Base-by-base conservation (phyloP, 2,797 vertebrate genomes). In the Pachyuromys duprasi region DNA sequence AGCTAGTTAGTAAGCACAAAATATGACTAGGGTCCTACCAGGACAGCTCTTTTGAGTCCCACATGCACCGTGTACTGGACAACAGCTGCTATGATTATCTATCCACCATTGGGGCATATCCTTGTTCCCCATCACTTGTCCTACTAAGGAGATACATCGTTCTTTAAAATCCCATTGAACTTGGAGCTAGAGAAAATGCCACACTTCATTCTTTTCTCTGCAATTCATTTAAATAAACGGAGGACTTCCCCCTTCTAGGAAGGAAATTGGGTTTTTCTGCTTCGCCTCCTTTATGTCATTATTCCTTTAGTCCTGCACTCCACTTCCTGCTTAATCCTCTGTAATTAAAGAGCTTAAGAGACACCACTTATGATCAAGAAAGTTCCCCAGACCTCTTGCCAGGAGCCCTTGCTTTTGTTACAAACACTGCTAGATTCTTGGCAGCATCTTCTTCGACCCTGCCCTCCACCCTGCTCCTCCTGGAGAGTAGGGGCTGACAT, bases 211-310 rank as follows among this genome's bases (percentile, higher is more conserved):
- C 63, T 94, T 89, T 81, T 57, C 80, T 94, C 94, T 89, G 86
- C 42, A 87, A 94, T 96, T 96, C 93, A 97, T 97, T 98, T 98
- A 97, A 97, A 97, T 97, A 97, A 96, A 97, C 26, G 86, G 82
- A 93, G 91, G 26, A 70, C 91, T 94, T 72, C 93, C 63, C 33
- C 17, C 67, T 96, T 67, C 90, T 95, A 83, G 95, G 94, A 95
- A 97, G 95, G 90, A 97, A 98, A 98, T 74, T 70, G 67, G 45
- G 81, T 86, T 97, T 98, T 98, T 98, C 97, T 96, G 97, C 97
- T 95, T 98, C 95, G 62, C 75, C 96, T 98, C 97, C 91, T 95
- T 17, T 53, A 20, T 95, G 90, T 82, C 96, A 94, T 97, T 98
- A 97, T 90, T 96, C 96, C 93, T 97, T 97, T 90, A 92, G 95